Conservation (phyloP, 2,888 invertebrate species). For the Ectemnius cavifrons region DNA sequence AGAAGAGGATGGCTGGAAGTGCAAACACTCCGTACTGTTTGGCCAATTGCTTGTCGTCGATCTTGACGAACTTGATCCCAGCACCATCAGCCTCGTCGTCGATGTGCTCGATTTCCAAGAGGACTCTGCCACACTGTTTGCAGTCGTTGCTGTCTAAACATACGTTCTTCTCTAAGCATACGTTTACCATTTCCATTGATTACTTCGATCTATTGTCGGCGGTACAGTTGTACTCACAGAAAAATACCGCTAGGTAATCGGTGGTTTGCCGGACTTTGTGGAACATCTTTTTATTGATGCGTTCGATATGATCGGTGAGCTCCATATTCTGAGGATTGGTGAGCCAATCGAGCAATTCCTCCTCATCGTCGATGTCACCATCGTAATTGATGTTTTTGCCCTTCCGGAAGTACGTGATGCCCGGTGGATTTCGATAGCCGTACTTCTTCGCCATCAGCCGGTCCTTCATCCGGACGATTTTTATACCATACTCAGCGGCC, state of each 20-base stretch:
- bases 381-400: constrained; percentile 94
- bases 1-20: constrained; percentile 93
- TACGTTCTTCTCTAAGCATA: constrained; percentile 16
- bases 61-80: constrained; percentile 95
- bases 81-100: constrained; percentile 95
- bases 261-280: constrained; percentile 92
- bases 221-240: constrained; percentile 86
- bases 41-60: constrained; percentile 92
- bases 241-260: constrained; percentile 94
- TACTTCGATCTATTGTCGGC: background rate
- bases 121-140: constrained; percentile 93
- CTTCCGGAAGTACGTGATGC: constrained; percentile 94
- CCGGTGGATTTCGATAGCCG: constrained; percentile 93
- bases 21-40: constrained; percentile 94
- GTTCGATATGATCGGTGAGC: constrained; percentile 93
- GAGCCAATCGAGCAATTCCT: constrained; percentile 93
- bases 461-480: constrained; percentile 92
- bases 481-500: constrained; percentile 94
- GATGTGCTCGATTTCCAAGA: constrained; percentile 93
- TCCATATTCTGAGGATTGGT: constrained; percentile 97
- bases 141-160: constrained; percentile 95
- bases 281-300: constrained; percentile 95
- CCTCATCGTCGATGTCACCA: constrained; percentile 94
- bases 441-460: constrained; percentile 95
- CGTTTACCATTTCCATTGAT: constrained; percentile 5